Conservation (phyloP, 2,888 invertebrate species). For the Dasypogon diadema region DNA sequence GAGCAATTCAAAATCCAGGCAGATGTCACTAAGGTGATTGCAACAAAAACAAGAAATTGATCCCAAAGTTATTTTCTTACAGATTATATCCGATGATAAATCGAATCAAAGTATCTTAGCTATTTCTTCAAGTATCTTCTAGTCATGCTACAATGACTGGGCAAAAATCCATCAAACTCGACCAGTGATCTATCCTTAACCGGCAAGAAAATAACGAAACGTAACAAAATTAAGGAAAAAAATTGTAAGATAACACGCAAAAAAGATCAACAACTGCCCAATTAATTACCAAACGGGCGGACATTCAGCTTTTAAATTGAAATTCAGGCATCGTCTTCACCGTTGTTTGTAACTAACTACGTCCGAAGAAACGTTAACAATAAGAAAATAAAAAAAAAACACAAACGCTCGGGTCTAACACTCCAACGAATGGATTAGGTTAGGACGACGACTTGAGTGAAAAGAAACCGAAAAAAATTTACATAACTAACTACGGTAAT, state of each 20-base stretch:
- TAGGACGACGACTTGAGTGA: not conserved
- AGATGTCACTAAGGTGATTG: too few species aligned
- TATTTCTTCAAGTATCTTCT: not conserved
- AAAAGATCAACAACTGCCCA: conserved; percentile 49
- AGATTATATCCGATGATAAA: too few species aligned
- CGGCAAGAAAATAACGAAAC: conserved; percentile 45
- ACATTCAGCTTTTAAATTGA: conserved; percentile 47
- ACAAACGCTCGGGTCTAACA: not conserved
- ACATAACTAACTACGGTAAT: conserved; percentile 51
- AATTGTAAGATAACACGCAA: conserved; percentile 15
- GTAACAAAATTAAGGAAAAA: conserved; percentile 40
- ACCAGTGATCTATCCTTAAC: conserved; percentile 30
- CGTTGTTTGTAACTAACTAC: conserved; percentile 44
- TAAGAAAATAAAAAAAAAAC: conserved; percentile 25
- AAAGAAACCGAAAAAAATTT: conserved; percentile 23
- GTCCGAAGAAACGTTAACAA: conserved; percentile 36
- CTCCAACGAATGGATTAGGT: not conserved
- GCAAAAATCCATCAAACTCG: conserved; percentile 15
- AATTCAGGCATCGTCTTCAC: conserved; percentile 40
- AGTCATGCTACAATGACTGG: conserved; percentile 41
- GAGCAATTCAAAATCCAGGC: too few species aligned
- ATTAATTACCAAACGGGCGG: conserved; percentile 53
- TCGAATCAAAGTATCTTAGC: too few species aligned
- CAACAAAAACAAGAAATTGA: too few species aligned
- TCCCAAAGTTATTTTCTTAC: too few species aligned